Conservation (phyloP, 2,888 invertebrate species). For the Anoplius nigerrimus region DNA sequence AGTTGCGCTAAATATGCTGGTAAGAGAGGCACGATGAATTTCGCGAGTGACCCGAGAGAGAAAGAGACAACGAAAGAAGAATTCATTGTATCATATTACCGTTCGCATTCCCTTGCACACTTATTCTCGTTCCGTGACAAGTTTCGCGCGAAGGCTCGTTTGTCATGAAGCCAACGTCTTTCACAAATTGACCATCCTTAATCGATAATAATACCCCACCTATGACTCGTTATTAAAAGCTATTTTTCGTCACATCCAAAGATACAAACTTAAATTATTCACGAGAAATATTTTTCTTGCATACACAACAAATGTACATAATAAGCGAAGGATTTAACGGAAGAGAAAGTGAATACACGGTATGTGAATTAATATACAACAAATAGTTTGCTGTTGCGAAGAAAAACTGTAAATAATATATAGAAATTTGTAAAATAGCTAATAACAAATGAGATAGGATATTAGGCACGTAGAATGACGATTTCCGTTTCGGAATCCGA, state of each 20-base stretch:
- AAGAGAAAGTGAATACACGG: conserved; percentile 4
- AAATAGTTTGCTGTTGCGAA: conserved; percentile 41
- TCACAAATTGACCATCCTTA: conserved; percentile 52
- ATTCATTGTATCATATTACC: conserved; percentile 19
- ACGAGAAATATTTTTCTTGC: conserved; percentile 64
- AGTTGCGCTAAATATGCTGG: background rate
- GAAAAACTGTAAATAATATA: conserved; percentile 60
- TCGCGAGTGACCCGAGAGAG: no score
- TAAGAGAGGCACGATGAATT: no score
- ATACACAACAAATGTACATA: conserved; percentile 64
- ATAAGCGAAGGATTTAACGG: conserved; percentile 16
- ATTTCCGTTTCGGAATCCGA: conserved; percentile 30
- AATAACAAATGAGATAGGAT: conserved; percentile 7
- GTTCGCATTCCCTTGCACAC: background rate
- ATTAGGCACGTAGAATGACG: conserved; percentile 5
- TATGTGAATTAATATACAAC: conserved; percentile 24
- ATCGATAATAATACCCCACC: conserved; percentile 45
- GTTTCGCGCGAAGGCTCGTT: background rate
- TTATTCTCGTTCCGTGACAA: background rate
- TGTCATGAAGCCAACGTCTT: conserved; percentile 9
- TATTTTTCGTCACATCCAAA: conserved; percentile 63
- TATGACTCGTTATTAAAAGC: conserved; percentile 57
- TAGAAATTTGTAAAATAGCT: conserved; percentile 59
- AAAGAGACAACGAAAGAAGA: conserved; percentile 39
- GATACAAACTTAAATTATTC: conserved; percentile 55